Evolutionary conservation across 2,888 invertebrate species (phyloP).

Genomic region (Autographa pulchrina): DNA sequence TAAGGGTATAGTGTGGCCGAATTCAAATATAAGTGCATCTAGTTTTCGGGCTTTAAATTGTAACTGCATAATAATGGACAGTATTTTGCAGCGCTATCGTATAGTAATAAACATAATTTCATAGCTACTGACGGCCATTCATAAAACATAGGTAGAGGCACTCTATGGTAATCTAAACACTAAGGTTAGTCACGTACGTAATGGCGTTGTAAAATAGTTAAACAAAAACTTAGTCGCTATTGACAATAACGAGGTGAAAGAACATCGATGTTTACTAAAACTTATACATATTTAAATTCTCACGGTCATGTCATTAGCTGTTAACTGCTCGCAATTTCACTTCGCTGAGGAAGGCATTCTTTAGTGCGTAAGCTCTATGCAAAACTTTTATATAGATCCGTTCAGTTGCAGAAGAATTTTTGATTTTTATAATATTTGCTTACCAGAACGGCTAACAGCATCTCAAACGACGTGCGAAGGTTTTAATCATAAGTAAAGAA

Average conservation of each 20-base stretch:
- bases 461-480: neutral
- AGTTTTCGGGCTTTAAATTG: neutral
- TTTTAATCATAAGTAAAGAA: neutral
- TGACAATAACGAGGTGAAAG: neutral
- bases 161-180: neutral
- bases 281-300: constrained; percentile 2
- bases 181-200: neutral
- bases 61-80: neutral
- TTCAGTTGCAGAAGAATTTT: neutral
- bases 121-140: constrained; percentile 4
- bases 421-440: neutral
- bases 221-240: constrained; percentile 4
- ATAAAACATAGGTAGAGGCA: constrained; percentile 4
- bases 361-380: neutral
- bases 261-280: constrained; percentile 4
- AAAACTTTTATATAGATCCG: neutral
- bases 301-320: neutral
- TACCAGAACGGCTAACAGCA: neutral
- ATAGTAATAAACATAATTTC: neutral
- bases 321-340: neutral
- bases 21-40: neutral
- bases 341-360: neutral
- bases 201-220: constrained; percentile 5
- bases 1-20: neutral
- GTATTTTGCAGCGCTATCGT: neutral